phyloP scores from a whole-genome alignment of 2,888 invertebrate species.

The Pachliopta kotzebuea region DNA sequence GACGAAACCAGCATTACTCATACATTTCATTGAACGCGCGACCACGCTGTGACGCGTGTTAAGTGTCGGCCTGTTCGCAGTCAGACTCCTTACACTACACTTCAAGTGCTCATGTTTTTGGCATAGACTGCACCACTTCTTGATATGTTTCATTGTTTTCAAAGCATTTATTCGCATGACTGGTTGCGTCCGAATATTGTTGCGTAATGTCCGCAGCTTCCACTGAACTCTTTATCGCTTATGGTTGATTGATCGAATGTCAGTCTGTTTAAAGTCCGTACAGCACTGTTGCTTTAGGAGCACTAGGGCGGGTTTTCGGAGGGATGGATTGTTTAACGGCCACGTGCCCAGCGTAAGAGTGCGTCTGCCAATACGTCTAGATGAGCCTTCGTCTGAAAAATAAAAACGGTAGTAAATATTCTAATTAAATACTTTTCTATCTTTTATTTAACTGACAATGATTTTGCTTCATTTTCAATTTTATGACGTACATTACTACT shows the following conservation, averaged over 20 bases:
- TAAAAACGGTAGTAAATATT: slow-evolving; percentile 7
- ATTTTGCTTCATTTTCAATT: too few relatives aligned
- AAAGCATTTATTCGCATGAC: slow-evolving; percentile 57
- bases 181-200: slow-evolving; percentile 70
- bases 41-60: slow-evolving; percentile 24
- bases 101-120: slow-evolving; percentile 66
- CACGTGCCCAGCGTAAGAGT: slow-evolving; percentile 95
- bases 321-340: slow-evolving; percentile 84
- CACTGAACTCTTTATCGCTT: slow-evolving; percentile 60
- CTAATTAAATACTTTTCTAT: too few relatives aligned
- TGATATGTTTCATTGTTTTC: slow-evolving; percentile 78
- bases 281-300: slow-evolving; percentile 58
- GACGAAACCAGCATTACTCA: slow-evolving; percentile 72
- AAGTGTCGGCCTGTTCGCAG: slow-evolving; percentile 44
- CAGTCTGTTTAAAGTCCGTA: slow-evolving; percentile 54
- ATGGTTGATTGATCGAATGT: slow-evolving; percentile 52
- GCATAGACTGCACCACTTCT: slow-evolving; percentile 72
- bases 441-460: too few relatives aligned
- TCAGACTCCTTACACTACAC: slow-evolving; percentile 71
- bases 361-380: slow-evolving; percentile 97
- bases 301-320: slow-evolving; percentile 49
- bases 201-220: slow-evolving; percentile 63
- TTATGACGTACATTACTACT: too few relatives aligned
- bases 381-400: slow-evolving; percentile 95
- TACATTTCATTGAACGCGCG: slow-evolving; percentile 41